Evolutionary conservation across 1,140 invertebrate genomes (phyloP).

Genomic region (Phenacoccus solenopsis): DNA sequence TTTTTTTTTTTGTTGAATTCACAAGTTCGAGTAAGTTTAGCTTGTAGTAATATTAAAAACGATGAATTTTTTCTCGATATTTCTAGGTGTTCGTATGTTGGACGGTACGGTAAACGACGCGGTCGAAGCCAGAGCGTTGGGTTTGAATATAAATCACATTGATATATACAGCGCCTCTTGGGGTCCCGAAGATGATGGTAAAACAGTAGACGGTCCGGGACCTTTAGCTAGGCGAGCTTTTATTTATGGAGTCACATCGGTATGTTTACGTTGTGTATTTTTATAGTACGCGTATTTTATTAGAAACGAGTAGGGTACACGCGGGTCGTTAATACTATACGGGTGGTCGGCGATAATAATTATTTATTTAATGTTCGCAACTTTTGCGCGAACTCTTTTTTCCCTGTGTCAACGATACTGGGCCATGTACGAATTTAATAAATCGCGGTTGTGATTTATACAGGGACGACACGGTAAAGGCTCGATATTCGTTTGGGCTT

Average conservation of each 20-base stretch:
- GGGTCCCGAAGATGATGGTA: slow-evolving; percentile 94
- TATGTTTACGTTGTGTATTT: slow-evolving; percentile 33
- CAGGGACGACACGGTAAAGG: slow-evolving; percentile 90
- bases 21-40: too few relatives aligned
- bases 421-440: too few relatives aligned
- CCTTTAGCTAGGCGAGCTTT: slow-evolving; percentile 92
- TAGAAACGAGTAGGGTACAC: too few relatives aligned
- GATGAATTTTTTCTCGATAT: slow-evolving; percentile 12
- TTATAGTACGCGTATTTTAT: too few relatives aligned
- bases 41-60: background rate
- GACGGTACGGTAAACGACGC: slow-evolving; percentile 93
- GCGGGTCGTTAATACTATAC: background rate
- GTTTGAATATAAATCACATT: slow-evolving; percentile 83
- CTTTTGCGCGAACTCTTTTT: too few relatives aligned
- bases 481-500: slow-evolving; percentile 98
- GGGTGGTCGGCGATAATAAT: too few relatives aligned
- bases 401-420: too few relatives aligned
- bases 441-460: slow-evolving; percentile 20
- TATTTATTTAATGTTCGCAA: too few relatives aligned
- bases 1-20: too few relatives aligned
- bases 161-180: slow-evolving; percentile 94
- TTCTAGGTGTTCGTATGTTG: slow-evolving; percentile 75
- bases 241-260: slow-evolving; percentile 85
- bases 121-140: slow-evolving; percentile 82
- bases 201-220: slow-evolving; percentile 95